Evolutionary conservation across 1,140 invertebrate species (phyloP).

Genomic region (Hycleus cichorii): DNA sequence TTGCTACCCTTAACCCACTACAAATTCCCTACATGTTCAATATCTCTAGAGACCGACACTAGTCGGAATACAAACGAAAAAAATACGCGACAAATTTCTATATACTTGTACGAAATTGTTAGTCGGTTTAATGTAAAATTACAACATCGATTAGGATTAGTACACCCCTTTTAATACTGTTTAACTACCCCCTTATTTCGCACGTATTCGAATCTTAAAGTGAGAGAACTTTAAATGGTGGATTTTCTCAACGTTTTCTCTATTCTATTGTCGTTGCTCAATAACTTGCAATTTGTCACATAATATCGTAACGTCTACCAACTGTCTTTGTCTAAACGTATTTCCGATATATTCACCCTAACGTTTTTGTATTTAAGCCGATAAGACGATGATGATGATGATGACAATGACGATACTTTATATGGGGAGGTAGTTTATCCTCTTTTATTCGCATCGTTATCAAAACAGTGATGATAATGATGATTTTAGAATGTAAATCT

Average conservation of each 20-base stretch:
- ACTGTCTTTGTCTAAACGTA: conserved; percentile 4
- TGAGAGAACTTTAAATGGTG: not conserved
- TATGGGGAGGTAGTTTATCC: not conserved
- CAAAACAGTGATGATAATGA: no score
- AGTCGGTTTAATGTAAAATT: not conserved
- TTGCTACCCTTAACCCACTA: not conserved
- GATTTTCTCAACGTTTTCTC: not conserved
- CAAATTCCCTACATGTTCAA: not conserved
- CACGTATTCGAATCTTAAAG: not conserved
- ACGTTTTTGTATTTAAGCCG: not conserved
- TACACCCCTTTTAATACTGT: not conserved
- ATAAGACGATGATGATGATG: not conserved
- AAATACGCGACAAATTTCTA: not conserved
- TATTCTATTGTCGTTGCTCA: conserved; percentile 12
- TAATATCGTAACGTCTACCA: conserved; percentile 20
- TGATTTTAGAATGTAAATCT: no score
- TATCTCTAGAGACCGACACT: not conserved
- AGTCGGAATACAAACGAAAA: no score
- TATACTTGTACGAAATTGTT: no score
- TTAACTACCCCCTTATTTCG: conserved; percentile 1
- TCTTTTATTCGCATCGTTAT: no score
- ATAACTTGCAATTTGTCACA: conserved; percentile 29
- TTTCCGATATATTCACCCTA: not conserved
- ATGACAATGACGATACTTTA: not conserved
- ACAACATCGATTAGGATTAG: not conserved